These are phyloP conservation scores for Sebastes reedi DNA, from an alignment of 2,797 vertebrate species.

Conservation along the genomic window DNA sequence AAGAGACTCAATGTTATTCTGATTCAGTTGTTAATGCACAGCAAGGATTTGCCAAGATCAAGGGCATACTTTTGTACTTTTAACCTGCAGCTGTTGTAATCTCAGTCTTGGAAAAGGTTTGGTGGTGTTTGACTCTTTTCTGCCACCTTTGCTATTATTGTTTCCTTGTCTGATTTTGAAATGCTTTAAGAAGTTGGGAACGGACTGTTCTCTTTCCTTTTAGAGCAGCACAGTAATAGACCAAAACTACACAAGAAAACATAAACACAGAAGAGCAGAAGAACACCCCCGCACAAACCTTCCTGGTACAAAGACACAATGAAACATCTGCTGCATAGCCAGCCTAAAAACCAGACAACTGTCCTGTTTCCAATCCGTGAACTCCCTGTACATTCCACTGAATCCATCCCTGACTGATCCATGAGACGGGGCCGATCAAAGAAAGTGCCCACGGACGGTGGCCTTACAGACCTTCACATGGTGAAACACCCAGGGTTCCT, in stretches of 20 bases:
- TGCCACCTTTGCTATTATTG: not conserved
- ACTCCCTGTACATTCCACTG: not conserved
- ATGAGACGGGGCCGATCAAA: slow-evolving; percentile 21
- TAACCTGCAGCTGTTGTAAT: not conserved
- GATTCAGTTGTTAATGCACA: not conserved
- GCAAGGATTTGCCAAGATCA: not conserved
- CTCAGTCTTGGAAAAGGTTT: not conserved
- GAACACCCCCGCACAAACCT: not conserved
- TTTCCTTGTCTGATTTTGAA: not conserved
- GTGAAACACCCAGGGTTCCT: not conserved
- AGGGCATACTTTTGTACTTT: no score
- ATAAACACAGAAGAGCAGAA: not conserved
- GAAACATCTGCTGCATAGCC: not conserved
- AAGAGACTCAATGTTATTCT: not conserved
- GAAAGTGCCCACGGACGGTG: not conserved
- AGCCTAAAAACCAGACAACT: not conserved
- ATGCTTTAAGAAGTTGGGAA: not conserved
- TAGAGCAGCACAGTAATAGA: not conserved
- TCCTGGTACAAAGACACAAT: not conserved
- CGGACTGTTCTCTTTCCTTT: not conserved
- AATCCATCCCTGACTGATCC: not conserved
- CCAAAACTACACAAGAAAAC: not conserved
- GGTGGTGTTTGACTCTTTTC: not conserved
- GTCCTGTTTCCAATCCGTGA: not conserved
- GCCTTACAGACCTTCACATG: slow-evolving; percentile 6